phyloP scores from a whole-genome alignment of 1,140 invertebrate species.

The Apocrypta bakeri region DNA sequence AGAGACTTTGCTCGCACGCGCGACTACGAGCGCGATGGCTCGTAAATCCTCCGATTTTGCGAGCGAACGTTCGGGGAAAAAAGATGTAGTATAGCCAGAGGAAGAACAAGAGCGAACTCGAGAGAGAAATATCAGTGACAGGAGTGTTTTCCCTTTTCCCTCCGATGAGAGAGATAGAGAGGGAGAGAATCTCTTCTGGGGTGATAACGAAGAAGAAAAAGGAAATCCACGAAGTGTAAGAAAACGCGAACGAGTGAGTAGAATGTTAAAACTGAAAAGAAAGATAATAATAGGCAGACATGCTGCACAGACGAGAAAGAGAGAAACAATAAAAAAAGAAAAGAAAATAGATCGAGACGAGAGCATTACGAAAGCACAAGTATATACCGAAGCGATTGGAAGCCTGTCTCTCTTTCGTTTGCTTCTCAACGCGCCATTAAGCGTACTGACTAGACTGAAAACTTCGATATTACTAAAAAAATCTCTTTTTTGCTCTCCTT shows the following conservation, averaged over 20 bases:
- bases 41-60: slow-evolving; percentile 19
- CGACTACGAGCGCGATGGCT: slow-evolving; percentile 19
- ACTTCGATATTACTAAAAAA: slow-evolving; percentile 60
- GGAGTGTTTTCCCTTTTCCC: neutral
- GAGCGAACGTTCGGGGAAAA: neutral
- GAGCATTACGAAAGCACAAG: slow-evolving; percentile 65
- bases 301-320: neutral
- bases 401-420: slow-evolving; percentile 47
- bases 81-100: neutral
- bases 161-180: neutral
- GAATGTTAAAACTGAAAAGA: slow-evolving; percentile 42
- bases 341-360: neutral
- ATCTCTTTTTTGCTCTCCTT: slow-evolving; percentile 50
- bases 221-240: slow-evolving; percentile 49
- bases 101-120: neutral
- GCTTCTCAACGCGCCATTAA: slow-evolving; percentile 73
- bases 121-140: slow-evolving; percentile 47
- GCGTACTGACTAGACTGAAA: slow-evolving; percentile 68
- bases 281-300: neutral
- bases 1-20: slow-evolving; percentile 5
- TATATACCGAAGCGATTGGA: slow-evolving; percentile 54
- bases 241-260: slow-evolving; percentile 8
- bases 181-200: neutral
- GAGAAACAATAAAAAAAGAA: slow-evolving; percentile 38
- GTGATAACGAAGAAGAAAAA: slow-evolving; percentile 15